Evolutionary conservation across 2,113 vertebrate species (phyloP), one percentile per base, ranked within the genome.

Genomic region (Chloebia gouldiae): DNA sequence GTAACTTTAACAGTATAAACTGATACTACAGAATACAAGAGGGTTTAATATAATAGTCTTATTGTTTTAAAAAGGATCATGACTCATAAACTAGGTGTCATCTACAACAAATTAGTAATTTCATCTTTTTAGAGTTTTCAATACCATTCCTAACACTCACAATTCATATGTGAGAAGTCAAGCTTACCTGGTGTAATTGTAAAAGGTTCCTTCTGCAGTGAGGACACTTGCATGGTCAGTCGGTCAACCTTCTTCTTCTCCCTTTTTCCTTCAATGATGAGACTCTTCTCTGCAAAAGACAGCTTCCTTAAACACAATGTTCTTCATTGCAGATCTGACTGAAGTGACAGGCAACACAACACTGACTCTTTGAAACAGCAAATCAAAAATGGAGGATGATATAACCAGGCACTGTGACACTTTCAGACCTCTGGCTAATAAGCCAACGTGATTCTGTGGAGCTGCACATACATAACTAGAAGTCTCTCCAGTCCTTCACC

Each of bases 241-340:
- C 99, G 97, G 89, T 99, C 98, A 27, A 99, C 98, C 6, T 98
- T 99, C 90, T 99, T 99, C 96, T 99, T 99, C 31, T 99, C 97
- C 51, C 99, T 98, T 90, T 99, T 99, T n/a, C 99, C 99, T 97
- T 99, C 99, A 40, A 99, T 88, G 16, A 99, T 98, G 33, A 98
- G 98, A 80, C 98, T 98, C 90, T 98, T 98, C 95, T 98, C 98
- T 98, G 96, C 59, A 98, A 98, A 90, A 94, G 31, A 95, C 82
- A 97, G 37, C 7, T 72, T 68, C 60, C 31, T 92, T 93, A 76
- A 72, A 87, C 37, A 88, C 23, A 84, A 13, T 66, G 65, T 66
- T 73, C 75, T 93, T 45, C 82, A 94, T 4, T 78, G 78, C 27
- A 64, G n/a, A 47, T 37, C 39, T 4, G 37, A 30, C 23, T 49